phyloP scores from a whole-genome alignment of 2,888 invertebrate species.

The Spilosoma lubricipeda region DNA sequence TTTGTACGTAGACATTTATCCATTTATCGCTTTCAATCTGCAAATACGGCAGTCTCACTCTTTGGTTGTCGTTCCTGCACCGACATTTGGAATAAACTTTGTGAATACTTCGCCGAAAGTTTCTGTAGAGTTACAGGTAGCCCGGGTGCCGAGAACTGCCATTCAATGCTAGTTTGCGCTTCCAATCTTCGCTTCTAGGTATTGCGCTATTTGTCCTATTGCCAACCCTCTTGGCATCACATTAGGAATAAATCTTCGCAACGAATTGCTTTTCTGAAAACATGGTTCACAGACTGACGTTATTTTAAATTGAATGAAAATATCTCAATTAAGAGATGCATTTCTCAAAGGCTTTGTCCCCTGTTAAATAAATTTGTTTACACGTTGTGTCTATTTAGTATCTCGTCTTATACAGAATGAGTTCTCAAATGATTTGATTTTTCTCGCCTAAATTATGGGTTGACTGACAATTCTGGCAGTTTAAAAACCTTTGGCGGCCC shows the following conservation, averaged over 20 bases:
- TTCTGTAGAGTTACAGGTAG: slow-evolving; percentile 8
- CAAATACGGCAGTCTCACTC: slow-evolving; percentile 8
- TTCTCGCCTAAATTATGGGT: slow-evolving; percentile 10
- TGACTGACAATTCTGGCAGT: background rate
- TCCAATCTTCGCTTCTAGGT: background rate
- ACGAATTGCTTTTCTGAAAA: slow-evolving; percentile 16
- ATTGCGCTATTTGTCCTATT: slow-evolving; percentile 12
- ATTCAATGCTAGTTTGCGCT: slow-evolving; percentile 7
- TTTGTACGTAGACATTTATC: slow-evolving; percentile 12
- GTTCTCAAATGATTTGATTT: background rate
- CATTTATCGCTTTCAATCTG: slow-evolving; percentile 17
- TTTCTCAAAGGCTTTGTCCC: slow-evolving; percentile 19
- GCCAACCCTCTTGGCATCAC: slow-evolving; percentile 17
- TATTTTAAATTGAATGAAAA: slow-evolving; percentile 29
- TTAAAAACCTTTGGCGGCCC: too few species aligned
- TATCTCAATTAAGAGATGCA: slow-evolving; percentile 32
- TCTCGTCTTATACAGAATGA: slow-evolving; percentile 16
- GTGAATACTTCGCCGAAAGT: slow-evolving; percentile 14
- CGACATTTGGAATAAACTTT: slow-evolving; percentile 22
- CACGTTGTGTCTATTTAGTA: slow-evolving; percentile 15
- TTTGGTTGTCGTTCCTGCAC: background rate
- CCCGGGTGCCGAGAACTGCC: background rate
- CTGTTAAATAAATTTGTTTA: background rate
- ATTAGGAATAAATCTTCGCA: slow-evolving; percentile 13
- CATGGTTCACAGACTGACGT: slow-evolving; percentile 18